These are phyloP conservation scores for Kryptolebias ocellatus DNA, from an alignment of 2,797 vertebrate genomes.

Conservation along the genomic window DNA sequence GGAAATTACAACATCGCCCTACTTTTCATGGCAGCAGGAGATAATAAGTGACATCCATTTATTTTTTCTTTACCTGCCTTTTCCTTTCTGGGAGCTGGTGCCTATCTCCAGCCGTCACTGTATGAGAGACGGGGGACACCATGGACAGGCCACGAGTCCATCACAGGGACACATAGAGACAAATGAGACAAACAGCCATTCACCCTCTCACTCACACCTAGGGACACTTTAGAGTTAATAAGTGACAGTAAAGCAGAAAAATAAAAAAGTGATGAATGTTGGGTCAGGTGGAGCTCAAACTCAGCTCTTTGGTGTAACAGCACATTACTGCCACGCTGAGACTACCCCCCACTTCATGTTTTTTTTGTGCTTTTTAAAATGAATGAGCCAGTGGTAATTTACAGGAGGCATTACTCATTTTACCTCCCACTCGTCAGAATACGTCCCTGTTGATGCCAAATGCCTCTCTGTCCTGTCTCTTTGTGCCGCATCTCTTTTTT, in stretches of 20 bases:
- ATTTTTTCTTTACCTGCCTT: no score
- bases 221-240: no score
- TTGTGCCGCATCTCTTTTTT: neutral
- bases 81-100: no score
- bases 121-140: no score
- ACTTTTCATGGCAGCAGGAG: no score
- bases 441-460: neutral
- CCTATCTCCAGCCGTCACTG: no score
- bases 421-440: neutral
- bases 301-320: conserved; percentile 1
- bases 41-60: neutral
- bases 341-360: neutral
- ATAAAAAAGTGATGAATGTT: neutral
- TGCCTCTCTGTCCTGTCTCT: neutral
- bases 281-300: neutral
- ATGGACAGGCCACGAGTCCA: no score
- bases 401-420: neutral
- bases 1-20: no score
- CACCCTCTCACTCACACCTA: no score
- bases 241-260: neutral
- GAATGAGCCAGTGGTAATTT: neutral
- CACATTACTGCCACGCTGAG: neutral
- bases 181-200: no score
- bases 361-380: neutral
- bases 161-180: no score